Evolutionary conservation across 2,113 vertebrate genomes (phyloP).

Genomic region (Ondatra zibethicus): DNA sequence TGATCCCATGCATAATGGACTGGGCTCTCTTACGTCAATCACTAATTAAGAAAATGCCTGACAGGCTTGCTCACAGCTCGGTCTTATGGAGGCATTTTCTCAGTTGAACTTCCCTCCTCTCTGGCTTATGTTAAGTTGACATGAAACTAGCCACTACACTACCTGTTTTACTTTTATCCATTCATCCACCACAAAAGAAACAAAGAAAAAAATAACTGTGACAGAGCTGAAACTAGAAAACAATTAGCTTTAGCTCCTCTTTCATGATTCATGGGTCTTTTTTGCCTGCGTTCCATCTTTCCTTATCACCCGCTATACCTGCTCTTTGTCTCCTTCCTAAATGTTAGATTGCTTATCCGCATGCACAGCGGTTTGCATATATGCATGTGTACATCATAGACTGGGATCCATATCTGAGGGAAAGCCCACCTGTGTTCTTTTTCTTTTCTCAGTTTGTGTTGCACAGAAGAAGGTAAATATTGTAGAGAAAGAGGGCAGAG

Average conservation of each 20-base stretch:
- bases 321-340: not conserved
- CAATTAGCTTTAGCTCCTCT: not conserved
- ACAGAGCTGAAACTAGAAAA: not conserved
- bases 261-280: not conserved
- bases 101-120: not conserved
- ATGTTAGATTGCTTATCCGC: too few relatives aligned
- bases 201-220: too few relatives aligned
- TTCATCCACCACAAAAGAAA: not conserved
- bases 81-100: not conserved
- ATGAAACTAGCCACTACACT: not conserved
- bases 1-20: not conserved
- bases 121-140: not conserved
- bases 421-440: not conserved
- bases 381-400: not conserved
- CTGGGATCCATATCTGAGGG: not conserved
- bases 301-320: too few relatives aligned
- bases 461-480: not conserved
- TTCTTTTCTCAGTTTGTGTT: not conserved
- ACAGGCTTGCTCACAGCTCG: not conserved
- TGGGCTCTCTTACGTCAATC: not conserved
- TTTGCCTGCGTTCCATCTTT: not conserved
- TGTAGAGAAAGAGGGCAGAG: not conserved
- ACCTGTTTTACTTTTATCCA: not conserved
- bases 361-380: not conserved
- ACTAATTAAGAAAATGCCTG: not conserved